Conservation (phyloP, 2,113 vertebrate species). For the Lophura nycthemera region DNA sequence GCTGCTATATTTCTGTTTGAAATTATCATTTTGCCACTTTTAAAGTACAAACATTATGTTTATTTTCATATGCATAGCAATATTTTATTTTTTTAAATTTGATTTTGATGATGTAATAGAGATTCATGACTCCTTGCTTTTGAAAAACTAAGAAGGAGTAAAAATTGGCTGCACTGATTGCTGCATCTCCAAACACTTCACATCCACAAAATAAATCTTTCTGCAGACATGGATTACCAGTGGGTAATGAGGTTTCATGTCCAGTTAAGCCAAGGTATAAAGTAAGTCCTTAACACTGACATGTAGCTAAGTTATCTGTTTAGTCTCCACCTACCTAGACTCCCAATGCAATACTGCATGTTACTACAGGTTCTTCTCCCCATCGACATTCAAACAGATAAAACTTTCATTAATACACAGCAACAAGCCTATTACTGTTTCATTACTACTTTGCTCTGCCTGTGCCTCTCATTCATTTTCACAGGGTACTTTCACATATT, state of each 20-base stretch:
- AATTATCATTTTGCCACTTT: neutral
- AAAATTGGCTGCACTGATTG: neutral
- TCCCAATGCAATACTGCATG: neutral
- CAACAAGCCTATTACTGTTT: neutral
- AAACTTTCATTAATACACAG: neutral
- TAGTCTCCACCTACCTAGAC: neutral
- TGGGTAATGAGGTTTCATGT: neutral
- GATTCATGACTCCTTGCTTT: neutral
- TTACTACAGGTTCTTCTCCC: neutral
- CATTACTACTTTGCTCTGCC: fast-evolving
- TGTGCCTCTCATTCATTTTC: neutral
- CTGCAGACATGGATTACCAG: neutral
- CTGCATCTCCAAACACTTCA: neutral
- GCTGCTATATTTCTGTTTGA: neutral
- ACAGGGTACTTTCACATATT: fast-evolving
- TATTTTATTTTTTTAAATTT: neutral
- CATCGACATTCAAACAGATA: fast-evolving
- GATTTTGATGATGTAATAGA: neutral
- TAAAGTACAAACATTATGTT: neutral
- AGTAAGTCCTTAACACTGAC: neutral
- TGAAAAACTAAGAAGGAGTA: neutral
- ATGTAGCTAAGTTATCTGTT: neutral
- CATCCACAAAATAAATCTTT: neutral
- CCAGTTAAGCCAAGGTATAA: neutral
- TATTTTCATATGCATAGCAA: neutral